Evolutionary conservation across 2,113 vertebrate species (phyloP).

Genomic region (Dromas ardeola): DNA sequence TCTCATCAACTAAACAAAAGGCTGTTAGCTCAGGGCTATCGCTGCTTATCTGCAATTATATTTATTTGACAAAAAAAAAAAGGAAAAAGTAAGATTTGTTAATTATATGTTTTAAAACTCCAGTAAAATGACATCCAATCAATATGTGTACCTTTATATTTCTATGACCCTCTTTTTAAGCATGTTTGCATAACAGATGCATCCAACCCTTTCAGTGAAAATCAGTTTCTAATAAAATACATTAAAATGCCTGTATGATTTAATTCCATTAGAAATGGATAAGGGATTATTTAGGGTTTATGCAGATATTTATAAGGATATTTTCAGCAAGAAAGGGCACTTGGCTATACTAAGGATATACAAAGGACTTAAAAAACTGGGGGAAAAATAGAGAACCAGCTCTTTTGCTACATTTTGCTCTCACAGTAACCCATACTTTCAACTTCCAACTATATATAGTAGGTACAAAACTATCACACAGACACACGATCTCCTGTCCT

Average conservation of each 20-base stretch:
- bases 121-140: background rate
- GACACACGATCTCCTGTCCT: background rate
- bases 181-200: background rate
- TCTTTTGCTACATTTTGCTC: background rate
- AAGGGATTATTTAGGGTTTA: background rate
- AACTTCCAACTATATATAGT: background rate
- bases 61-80: background rate
- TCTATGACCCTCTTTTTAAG: background rate
- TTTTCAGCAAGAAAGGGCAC: background rate
- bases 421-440: background rate
- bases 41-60: background rate
- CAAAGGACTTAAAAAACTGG: background rate
- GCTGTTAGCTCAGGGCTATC: background rate
- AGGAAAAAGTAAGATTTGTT: background rate
- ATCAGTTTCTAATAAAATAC: background rate
- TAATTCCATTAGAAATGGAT: background rate
- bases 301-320: background rate
- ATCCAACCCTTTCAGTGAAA: background rate
- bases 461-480: background rate
- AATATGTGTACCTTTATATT: background rate
- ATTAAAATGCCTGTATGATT: background rate
- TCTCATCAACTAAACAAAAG: background rate
- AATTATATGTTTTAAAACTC: background rate
- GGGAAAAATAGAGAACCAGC: background rate
- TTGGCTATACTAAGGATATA: background rate